These are phyloP conservation scores for Vimba vimba DNA, from an alignment of 2,113 vertebrate species.

Conservation along the genomic window DNA sequence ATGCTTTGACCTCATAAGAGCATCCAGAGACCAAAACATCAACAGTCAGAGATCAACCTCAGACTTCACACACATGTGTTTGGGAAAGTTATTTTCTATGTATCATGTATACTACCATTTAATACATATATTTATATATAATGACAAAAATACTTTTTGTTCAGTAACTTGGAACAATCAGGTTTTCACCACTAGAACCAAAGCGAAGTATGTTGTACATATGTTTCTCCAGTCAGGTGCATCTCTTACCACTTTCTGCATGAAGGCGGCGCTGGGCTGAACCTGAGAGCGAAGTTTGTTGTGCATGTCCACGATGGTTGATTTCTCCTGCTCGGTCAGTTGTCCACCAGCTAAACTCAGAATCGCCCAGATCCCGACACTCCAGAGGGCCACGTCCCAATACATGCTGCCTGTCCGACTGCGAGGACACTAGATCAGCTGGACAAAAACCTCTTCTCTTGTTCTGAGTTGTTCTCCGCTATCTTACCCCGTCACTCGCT, in stretches of 20 bases:
- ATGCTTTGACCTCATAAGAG: neutral
- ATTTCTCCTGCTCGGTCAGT: conserved; percentile 3
- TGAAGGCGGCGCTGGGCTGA: conserved; percentile 38
- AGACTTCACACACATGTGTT: neutral
- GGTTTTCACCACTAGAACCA: neutral
- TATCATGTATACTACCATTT: neutral
- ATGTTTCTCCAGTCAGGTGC: neutral
- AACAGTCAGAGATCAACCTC: neutral
- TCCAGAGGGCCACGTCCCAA: neutral
- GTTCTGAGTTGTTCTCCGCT: neutral
- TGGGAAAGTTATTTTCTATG: neutral
- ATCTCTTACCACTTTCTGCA: conserved; percentile 51
- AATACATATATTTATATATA: too few species aligned
- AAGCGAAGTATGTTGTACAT: neutral
- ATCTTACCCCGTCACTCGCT: neutral
- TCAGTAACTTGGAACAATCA: neutral
- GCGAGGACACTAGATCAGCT: neutral
- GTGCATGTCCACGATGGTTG: conserved; percentile 36
- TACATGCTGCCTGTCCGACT: conserved; percentile 12
- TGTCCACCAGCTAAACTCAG: neutral
- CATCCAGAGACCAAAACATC: neutral
- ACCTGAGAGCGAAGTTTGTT: conserved; percentile 43
- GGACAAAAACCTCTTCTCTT: neutral
- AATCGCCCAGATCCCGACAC: conserved; percentile 13
- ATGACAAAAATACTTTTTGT: neutral